Base-by-base conservation (phyloP, 2,797 vertebrate genomes). In the Rhinichthys osculus region DNA sequence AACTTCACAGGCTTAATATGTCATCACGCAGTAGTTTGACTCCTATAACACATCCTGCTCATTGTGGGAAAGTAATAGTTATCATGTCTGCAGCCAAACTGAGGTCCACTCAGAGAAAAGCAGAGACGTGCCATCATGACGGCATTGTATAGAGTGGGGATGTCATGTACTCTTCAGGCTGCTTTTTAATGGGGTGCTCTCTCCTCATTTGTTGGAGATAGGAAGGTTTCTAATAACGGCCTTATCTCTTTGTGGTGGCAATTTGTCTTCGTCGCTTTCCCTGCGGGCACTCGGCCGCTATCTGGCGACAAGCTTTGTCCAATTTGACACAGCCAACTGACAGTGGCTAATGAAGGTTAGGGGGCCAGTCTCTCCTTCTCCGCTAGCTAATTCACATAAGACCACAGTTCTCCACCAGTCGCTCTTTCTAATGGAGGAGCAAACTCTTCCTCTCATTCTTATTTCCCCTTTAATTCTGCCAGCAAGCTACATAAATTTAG, bases 271-370 rank as follows among this genome's bases (percentile, higher is more conserved):
- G 40, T 90, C 90, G 74, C 67, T 52, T 72, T 74, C 80, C 69
- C 86, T 66, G 72, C 86, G 62, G 88, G 78, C 81, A 84, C 89
- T 89, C 64, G 82, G 78, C 73, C 79, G 8, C 80, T 87, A 92
- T 91, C 86, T 64, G 78, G 69, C 73, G n/a, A 83, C 80, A 27
- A 66, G 85, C 89, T 88, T 91, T 90, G 88, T 90, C 83, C 87
- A 35, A 62, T 85, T 88, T 87, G 50, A 85, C 79, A 83, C 73
- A 74, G 86, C 87, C 89, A 47, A 16, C 89, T 79, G 90, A 91
- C 84, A 82, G 84, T 27, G 33, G 33, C 90, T 94, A 93, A 94
- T 94, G 92, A 94, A 95, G 93, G 93, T 94, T 92, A 92, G 86
- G 3, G 38, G 88, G 90, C 82, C 90, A 84, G 83, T 71, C 72